Percentiles rank a stretch among this genome's conserved stretches.
Conservation (phyloP, 1,140 invertebrate genomes). For the Caenorhabditis elegans region DNA sequence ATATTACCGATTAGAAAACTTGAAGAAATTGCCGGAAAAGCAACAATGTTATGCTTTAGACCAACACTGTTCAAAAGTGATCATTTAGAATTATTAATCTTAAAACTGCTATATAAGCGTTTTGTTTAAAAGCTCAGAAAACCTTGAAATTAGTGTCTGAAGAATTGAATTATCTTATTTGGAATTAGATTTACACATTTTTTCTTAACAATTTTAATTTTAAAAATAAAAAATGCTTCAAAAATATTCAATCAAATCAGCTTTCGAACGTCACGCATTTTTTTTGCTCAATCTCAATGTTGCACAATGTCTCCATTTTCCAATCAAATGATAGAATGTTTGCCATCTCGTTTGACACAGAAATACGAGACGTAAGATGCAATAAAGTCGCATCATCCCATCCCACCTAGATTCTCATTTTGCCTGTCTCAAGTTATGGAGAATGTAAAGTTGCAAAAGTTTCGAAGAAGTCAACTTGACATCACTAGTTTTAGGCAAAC, state of each 20-base stretch:
- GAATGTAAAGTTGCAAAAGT: background rate
- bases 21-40: too few species aligned
- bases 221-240: too few species aligned
- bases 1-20: too few species aligned
- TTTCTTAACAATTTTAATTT: too few species aligned
- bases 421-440: background rate
- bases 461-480: background rate
- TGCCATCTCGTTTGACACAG: background rate
- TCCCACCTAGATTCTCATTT: slow-evolving; percentile 20
- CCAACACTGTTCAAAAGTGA: too few species aligned
- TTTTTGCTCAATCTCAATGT: background rate
- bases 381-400: slow-evolving; percentile 1
- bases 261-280: background rate
- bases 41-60: too few species aligned
- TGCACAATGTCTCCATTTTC: background rate
- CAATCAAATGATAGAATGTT: background rate
- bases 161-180: too few species aligned
- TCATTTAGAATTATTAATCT: too few species aligned
- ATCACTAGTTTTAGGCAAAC: slow-evolving; percentile 3
- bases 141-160: too few species aligned
- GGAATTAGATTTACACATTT: too few species aligned
- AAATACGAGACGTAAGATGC: slow-evolving; percentile 13
- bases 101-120: too few species aligned
- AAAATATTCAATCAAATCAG: background rate
- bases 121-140: too few species aligned